Percentiles rank a stretch among this genome's conserved stretches.
Conservation (phyloP, 92 coral and sea anemone species). For the Parazoanthus atlanticus region DNA sequence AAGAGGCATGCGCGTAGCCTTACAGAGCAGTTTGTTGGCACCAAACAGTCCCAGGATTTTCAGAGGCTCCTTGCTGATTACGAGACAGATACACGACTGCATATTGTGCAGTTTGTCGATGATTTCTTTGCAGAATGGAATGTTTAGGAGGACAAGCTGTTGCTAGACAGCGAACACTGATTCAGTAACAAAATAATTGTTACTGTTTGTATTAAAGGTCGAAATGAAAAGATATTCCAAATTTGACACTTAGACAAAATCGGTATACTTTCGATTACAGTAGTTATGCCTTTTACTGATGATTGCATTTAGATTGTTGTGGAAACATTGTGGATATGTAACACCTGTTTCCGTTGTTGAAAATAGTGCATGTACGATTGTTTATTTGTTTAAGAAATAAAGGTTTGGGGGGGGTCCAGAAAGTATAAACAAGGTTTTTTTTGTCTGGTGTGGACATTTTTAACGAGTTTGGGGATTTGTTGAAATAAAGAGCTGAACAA, state of each 20-base stretch:
- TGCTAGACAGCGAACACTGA: neutral
- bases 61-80: slow-evolving; percentile 40
- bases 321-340: too few species aligned
- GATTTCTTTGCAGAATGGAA: neutral
- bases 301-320: too few species aligned
- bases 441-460: neutral
- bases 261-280: too few species aligned
- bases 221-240: too few species aligned
- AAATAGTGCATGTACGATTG: neutral
- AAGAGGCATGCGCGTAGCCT: slow-evolving; percentile 62
- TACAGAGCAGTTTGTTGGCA: slow-evolving; percentile 59
- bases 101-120: slow-evolving; percentile 36
- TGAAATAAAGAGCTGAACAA: neutral
- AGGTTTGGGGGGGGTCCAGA: neutral
- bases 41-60: slow-evolving; percentile 22
- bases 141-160: neutral
- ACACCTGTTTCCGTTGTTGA: neutral
- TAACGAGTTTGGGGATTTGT: too few species aligned
- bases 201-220: neutral
- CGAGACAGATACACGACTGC: slow-evolving; percentile 31
- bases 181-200: neutral
- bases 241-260: neutral
- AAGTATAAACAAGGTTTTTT: too few species aligned
- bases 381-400: neutral
- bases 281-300: neutral